A percentile compares a stretch with the other conserved stretches of the same genome.
These are phyloP conservation scores for Cecropterus lyciades DNA, from an alignment of 1,140 invertebrate species.

Conservation along the genomic window DNA sequence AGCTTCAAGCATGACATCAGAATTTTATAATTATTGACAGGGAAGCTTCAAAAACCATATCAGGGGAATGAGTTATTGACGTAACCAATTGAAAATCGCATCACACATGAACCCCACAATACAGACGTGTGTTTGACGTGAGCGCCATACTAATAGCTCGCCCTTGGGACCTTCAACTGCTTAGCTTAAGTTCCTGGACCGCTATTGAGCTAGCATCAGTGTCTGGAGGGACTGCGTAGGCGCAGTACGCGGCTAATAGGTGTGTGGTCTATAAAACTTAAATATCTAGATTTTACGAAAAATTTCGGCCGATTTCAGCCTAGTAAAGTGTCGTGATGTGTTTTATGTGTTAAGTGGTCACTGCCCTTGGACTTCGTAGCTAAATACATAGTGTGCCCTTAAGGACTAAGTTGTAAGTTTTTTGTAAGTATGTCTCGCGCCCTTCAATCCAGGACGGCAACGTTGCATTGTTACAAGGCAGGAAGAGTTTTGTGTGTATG, in stretches of 20 bases:
- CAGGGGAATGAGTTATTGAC: neutral
- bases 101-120: neutral
- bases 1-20: no score
- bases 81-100: neutral
- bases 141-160: conserved; percentile 51
- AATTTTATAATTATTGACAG: no score
- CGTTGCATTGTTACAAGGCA: no score
- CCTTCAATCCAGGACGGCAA: no score
- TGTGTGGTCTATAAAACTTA: conserved; percentile 10
- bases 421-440: no score
- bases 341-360: neutral
- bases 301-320: neutral
- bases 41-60: neutral
- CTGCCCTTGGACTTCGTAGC: no score
- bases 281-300: neutral
- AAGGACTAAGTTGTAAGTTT: no score
- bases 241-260: conserved; percentile 46
- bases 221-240: conserved; percentile 50
- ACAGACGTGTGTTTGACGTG: conserved; percentile 33
- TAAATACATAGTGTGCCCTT: no score
- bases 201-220: conserved; percentile 56
- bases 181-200: conserved; percentile 52
- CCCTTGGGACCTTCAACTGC: conserved; percentile 45
- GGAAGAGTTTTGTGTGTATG: no score
- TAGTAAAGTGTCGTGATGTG: neutral